Evolutionary conservation across 53 echinoderm and acorn worm genomes (phyloP).

Genomic region (Temnopleurus reevesii): DNA sequence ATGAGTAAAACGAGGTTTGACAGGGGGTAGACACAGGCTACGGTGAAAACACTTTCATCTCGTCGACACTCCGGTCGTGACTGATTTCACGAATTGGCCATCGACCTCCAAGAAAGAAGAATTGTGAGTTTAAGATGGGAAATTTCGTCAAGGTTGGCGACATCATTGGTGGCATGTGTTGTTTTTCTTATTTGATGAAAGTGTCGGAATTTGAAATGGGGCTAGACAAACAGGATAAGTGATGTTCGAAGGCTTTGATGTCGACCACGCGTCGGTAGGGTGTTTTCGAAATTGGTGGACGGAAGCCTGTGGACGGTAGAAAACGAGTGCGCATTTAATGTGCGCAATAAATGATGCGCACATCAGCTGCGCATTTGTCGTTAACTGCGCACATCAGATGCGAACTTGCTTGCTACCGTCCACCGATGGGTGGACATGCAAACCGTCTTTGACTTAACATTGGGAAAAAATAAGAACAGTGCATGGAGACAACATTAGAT

Average conservation of each 20-base stretch:
- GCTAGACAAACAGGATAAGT: not conserved
- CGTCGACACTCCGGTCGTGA: slow-evolving; percentile 6
- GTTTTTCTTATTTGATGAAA: not conserved
- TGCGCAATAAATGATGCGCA: too few species aligned
- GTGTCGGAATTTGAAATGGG: not conserved
- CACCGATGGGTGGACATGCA: too few species aligned
- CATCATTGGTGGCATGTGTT: not conserved
- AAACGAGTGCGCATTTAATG: too few species aligned
- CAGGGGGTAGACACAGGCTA: slow-evolving; percentile 4
- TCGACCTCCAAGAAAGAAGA: slow-evolving; percentile 47
- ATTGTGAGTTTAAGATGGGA: slow-evolving; percentile 22
- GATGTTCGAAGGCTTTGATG: not conserved
- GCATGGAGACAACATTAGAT: too few species aligned
- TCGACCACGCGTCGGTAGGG: not conserved
- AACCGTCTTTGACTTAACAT: too few species aligned
- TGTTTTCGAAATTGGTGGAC: too few species aligned
- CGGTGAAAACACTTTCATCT: slow-evolving; percentile 33
- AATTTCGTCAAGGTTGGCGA: not conserved
- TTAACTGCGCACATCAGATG: too few species aligned
- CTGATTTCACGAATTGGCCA: slow-evolving; percentile 49
- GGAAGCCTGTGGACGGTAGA: too few species aligned
- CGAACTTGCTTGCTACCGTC: too few species aligned
- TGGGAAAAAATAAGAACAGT: too few species aligned
- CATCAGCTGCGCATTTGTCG: too few species aligned
- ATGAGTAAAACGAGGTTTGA: not conserved